Evolutionary conservation across 2,888 invertebrate species (phyloP).

Genomic region (Drosophila crucigera): DNA sequence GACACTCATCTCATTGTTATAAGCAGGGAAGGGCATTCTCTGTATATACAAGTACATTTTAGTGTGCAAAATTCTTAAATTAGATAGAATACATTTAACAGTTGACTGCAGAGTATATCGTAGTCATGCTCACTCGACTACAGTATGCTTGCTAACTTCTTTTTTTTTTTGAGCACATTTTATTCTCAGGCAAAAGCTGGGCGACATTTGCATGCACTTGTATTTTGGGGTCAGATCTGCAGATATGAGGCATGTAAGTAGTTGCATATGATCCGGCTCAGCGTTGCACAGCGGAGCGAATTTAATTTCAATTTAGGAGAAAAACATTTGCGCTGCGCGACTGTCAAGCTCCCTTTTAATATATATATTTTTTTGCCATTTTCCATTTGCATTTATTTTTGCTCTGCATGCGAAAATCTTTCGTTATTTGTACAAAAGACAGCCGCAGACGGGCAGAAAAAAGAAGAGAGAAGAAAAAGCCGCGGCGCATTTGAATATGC

Average conservation of each 20-base stretch:
- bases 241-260: slow-evolving; percentile 58
- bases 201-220: slow-evolving; percentile 51
- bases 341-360: slow-evolving; percentile 48
- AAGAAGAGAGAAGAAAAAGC: slow-evolving; percentile 57
- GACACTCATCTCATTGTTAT: neutral
- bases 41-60: neutral
- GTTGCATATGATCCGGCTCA: slow-evolving; percentile 44
- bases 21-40: neutral
- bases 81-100: neutral
- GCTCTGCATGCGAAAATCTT: slow-evolving; percentile 78
- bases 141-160: neutral
- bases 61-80: neutral
- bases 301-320: slow-evolving; percentile 74
- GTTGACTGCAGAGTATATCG: neutral
- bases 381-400: slow-evolving; percentile 75
- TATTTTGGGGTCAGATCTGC: slow-evolving; percentile 56
- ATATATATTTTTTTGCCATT: slow-evolving; percentile 36
- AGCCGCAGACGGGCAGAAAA: slow-evolving; percentile 64
- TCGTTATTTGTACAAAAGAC: slow-evolving; percentile 77
- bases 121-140: neutral
- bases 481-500: slow-evolving; percentile 79
- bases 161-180: slow-evolving; percentile 42
- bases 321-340: slow-evolving; percentile 68
- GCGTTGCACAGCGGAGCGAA: slow-evolving; percentile 42
- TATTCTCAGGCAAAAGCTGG: slow-evolving; percentile 39